Conservation (phyloP, 2,797 vertebrate genomes). For the Lacerta viridis region DNA sequence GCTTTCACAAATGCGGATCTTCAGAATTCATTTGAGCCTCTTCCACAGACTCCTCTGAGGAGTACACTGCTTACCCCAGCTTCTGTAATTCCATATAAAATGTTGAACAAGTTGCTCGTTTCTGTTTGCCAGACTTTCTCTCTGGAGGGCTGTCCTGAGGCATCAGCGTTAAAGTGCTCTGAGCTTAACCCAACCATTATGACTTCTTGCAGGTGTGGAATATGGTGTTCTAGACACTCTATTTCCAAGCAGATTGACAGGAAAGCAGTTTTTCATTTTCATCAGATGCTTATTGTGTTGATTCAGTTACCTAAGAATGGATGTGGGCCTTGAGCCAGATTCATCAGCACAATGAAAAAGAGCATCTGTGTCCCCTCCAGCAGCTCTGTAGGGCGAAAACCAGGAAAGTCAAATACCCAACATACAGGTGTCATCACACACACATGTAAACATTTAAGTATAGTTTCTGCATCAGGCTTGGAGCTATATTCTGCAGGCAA, state of each 20-base stretch:
- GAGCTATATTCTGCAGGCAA: too few species aligned
- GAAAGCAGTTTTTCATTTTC: neutral
- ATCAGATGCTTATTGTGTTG: neutral
- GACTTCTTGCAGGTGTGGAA: neutral
- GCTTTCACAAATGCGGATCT: slow-evolving; percentile 45
- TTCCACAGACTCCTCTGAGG: neutral
- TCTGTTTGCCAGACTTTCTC: neutral
- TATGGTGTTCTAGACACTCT: neutral
- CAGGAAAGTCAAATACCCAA: too few species aligned
- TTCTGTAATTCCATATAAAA: neutral
- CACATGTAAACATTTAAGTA: too few species aligned
- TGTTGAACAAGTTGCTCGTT: neutral
- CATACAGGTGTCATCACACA: too few species aligned
- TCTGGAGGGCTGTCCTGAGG: neutral
- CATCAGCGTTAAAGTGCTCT: neutral
- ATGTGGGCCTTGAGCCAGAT: neutral
- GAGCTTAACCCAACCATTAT: neutral
- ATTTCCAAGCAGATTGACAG: neutral
- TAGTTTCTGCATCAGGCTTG: too few species aligned
- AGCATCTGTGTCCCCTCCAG: neutral
- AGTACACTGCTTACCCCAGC: neutral
- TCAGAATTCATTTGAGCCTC: neutral
- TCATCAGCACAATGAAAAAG: neutral
- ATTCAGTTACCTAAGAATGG: neutral
- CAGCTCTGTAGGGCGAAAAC: too few species aligned